A percentile compares a stretch with the other conserved stretches of the same genome.
These are phyloP conservation scores for Megalurothrips usitatus DNA, from an alignment of 2,888 invertebrate species.

Conservation along the genomic window DNA sequence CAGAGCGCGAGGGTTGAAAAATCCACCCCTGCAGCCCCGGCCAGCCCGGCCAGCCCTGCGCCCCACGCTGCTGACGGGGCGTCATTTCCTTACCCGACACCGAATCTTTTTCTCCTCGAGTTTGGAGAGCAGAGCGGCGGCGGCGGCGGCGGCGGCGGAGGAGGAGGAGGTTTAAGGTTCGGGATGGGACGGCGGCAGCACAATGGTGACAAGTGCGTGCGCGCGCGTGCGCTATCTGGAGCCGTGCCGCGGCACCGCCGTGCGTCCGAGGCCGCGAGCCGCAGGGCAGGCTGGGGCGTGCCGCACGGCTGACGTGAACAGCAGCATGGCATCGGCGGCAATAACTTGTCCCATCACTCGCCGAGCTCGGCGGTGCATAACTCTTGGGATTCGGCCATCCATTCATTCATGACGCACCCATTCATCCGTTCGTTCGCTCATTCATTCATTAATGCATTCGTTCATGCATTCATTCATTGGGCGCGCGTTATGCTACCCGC, in stretches of 20 bases:
- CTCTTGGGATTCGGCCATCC: too few relatives aligned
- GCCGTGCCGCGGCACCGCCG: neutral
- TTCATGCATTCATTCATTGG: neutral
- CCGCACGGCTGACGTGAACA: too few relatives aligned
- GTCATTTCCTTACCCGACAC: neutral
- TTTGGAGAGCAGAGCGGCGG: constrained; percentile 9
- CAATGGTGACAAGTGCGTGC: neutral
- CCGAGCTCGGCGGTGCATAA: too few relatives aligned
- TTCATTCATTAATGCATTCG: neutral
- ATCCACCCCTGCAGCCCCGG: neutral
- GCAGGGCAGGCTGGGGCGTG: too few relatives aligned
- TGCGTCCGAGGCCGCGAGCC: too few relatives aligned
- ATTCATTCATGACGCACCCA: neutral
- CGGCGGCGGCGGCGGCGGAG: neutral
- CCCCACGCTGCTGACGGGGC: neutral
- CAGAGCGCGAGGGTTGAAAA: neutral
- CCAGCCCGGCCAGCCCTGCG: neutral
- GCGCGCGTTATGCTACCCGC: too few relatives aligned
- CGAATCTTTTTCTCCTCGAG: constrained; percentile 2
- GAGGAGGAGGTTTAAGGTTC: too few relatives aligned
- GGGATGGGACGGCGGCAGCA: neutral
- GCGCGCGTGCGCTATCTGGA: neutral
- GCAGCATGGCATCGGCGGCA: too few relatives aligned
- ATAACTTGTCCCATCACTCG: too few relatives aligned
- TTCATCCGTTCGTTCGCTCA: neutral